Evolutionary conservation across 1,140 invertebrate species (phyloP).

Genomic region (Drosophila neocordata): DNA sequence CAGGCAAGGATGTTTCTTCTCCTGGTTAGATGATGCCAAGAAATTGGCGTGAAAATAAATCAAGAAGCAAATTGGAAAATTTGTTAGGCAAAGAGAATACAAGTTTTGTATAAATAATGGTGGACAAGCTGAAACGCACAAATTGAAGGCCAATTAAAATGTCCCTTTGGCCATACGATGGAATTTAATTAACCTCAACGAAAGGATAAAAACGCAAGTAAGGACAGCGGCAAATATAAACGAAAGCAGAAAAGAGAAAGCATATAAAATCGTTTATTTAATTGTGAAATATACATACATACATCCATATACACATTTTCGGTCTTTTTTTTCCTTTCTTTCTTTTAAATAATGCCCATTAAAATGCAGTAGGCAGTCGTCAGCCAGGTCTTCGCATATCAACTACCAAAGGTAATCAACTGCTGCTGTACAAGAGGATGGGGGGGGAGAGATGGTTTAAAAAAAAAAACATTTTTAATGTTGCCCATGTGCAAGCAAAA

Average conservation of each 20-base stretch:
- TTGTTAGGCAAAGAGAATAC: conserved; percentile 66
- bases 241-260: conserved; percentile 45
- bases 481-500: conserved; percentile 57
- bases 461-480: conserved; percentile 60
- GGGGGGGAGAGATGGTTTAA: conserved; percentile 16
- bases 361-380: conserved; percentile 53
- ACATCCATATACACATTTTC: too few species aligned
- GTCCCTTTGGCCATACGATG: conserved; percentile 68
- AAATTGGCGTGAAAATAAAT: conserved; percentile 80
- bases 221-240: conserved; percentile 24
- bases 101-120: conserved; percentile 1
- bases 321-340: too few species aligned
- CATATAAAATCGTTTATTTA: conserved; percentile 70
- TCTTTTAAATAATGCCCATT: conserved; percentile 76
- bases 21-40: conserved; percentile 52
- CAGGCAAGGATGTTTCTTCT: conserved; percentile 7
- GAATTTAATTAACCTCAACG: conserved; percentile 73
- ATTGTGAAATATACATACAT: conserved; percentile 75
- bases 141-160: conserved; percentile 77
- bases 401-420: conserved; percentile 77
- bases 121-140: conserved; percentile 17
- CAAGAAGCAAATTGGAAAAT: conserved; percentile 81
- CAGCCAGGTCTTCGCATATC: conserved; percentile 35
- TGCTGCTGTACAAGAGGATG: conserved; percentile 16
- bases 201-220: conserved; percentile 8